Conservation (phyloP, 2,797 vertebrate genomes). For the Sebastes taczanowskii region DNA sequence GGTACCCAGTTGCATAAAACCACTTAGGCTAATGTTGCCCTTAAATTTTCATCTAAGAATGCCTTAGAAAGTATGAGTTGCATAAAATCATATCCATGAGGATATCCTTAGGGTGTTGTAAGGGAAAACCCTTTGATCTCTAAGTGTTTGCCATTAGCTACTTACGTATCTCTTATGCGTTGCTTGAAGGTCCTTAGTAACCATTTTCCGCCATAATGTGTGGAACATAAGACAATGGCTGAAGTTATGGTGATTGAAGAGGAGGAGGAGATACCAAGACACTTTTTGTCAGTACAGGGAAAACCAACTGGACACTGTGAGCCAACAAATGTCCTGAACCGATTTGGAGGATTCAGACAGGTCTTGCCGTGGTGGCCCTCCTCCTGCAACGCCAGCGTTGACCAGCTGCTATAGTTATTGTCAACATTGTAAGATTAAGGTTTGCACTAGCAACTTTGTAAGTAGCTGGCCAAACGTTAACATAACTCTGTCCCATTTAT, state of each 20-base stretch:
- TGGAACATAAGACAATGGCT: not conserved
- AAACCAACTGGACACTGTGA: not conserved
- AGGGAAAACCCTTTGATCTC: not conserved
- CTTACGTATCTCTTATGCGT: not conserved
- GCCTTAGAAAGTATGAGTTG: not conserved
- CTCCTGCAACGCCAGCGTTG: too few relatives aligned
- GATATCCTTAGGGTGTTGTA: not conserved
- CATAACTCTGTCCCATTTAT: too few relatives aligned
- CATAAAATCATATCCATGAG: not conserved
- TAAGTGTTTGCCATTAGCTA: not conserved
- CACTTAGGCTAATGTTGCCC: accelerated
- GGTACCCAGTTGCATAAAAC: not conserved
- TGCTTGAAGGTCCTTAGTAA: not conserved
- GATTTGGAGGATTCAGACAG: too few relatives aligned
- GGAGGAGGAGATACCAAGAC: not conserved
- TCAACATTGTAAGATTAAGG: too few relatives aligned
- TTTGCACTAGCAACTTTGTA: too few relatives aligned
- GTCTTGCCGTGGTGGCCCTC: too few relatives aligned
- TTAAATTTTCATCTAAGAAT: not conserved
- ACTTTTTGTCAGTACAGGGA: not conserved
- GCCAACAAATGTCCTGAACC: too few relatives aligned
- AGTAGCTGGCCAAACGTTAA: too few relatives aligned
- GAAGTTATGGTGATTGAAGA: not conserved
- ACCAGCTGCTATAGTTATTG: too few relatives aligned
- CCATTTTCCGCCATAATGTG: not conserved